These are phyloP conservation scores for Capreolus pygargus DNA, from an alignment of 2,113 vertebrate species.

Conservation along the genomic window DNA sequence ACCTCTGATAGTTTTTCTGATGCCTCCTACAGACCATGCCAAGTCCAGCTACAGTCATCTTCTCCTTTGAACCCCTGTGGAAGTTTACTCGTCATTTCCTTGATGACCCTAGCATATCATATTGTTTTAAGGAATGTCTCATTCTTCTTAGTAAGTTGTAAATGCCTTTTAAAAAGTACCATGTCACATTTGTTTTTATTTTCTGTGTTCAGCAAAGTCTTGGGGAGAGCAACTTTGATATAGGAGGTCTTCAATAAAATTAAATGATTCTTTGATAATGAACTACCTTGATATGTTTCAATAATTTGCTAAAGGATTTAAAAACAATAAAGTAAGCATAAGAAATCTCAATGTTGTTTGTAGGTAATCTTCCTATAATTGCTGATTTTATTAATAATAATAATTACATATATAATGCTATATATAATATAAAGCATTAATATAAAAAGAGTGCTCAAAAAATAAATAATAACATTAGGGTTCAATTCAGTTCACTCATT, in stretches of 20 bases:
- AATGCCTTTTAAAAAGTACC: neutral
- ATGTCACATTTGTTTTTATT: neutral
- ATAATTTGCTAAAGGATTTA: neutral
- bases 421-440: neutral
- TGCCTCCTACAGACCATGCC: accelerated
- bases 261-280: neutral
- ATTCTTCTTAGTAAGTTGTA: neutral
- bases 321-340: neutral
- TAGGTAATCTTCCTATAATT: neutral
- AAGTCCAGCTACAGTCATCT: neutral
- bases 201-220: neutral
- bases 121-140: neutral
- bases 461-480: neutral
- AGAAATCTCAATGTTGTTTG: neutral
- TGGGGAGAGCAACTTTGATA: neutral
- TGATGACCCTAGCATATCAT: neutral
- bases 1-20: accelerated
- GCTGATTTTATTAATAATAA: neutral
- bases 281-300: neutral
- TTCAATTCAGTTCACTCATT: neutral
- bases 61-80: accelerated
- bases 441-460: neutral
- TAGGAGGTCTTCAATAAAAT: neutral
- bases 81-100: neutral
- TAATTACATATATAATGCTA: neutral